Evolutionary conservation across 2,888 invertebrate genomes (phyloP).

Genomic region (Brachycybe producta): DNA sequence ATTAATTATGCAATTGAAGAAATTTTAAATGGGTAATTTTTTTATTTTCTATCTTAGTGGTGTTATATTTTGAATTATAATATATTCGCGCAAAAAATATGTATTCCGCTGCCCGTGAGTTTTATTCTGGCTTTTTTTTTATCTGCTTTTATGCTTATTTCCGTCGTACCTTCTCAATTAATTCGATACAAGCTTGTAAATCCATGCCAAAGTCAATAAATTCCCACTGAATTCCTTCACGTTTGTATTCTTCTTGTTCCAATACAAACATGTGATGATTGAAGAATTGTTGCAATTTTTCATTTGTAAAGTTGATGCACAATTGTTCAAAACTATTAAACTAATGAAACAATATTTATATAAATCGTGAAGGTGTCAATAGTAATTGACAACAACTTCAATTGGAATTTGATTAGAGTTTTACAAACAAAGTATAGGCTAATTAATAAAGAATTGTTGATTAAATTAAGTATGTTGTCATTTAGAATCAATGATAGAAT

Average conservation of each 20-base stretch:
- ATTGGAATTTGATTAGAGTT: background rate
- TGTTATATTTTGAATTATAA: too few species aligned
- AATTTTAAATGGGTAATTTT: too few species aligned
- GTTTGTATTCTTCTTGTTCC: constrained; percentile 98
- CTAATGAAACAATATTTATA: constrained; percentile 40
- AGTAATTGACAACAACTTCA: too few species aligned
- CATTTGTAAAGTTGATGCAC: constrained; percentile 99
- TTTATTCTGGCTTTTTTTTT: background rate
- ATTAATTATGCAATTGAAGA: too few species aligned
- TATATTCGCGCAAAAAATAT: too few species aligned
- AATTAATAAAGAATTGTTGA: too few species aligned
- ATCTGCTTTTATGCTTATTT: background rate
- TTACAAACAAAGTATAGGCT: too few species aligned
- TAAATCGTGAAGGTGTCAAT: too few species aligned
- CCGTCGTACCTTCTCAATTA: constrained; percentile 93
- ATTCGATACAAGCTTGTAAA: constrained; percentile 93
- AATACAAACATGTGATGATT: constrained; percentile 99
- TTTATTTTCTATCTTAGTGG: too few species aligned
- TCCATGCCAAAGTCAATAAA: constrained; percentile 99
- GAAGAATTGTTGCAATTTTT: constrained; percentile 99
- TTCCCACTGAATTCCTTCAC: constrained; percentile 92
- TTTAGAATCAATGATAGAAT: too few species aligned
- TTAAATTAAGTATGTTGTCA: background rate
- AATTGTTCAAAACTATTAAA: constrained; percentile 98
- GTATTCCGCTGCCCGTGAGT: background rate